Percentiles rank a stretch among this genome's conserved stretches.
phyloP scores from a whole-genome alignment of 1,140 invertebrate species.

The Drosophila kohkoa region DNA sequence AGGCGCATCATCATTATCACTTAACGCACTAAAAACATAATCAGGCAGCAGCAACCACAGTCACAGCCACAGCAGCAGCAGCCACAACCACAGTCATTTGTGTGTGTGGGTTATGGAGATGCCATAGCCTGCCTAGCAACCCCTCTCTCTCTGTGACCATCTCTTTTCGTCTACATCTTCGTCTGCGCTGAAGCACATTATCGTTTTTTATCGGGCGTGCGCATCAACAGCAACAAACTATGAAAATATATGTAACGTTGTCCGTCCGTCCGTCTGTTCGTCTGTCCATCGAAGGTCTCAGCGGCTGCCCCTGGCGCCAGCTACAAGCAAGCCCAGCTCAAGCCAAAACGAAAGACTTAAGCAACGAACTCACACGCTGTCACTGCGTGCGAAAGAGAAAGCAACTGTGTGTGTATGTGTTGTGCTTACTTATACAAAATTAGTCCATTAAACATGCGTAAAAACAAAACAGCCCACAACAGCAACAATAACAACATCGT shows the following conservation, averaged over 20 bases:
- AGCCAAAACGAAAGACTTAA: conserved; percentile 70
- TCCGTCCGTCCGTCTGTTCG: conserved; percentile 42
- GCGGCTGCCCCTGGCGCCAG: conserved; percentile 67
- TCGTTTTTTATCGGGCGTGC: conserved; percentile 64
- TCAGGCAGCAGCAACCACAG: conserved; percentile 58
- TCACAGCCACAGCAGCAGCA: background rate
- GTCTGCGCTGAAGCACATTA: conserved; percentile 49
- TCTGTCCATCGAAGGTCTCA: conserved; percentile 30
- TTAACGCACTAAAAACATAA: conserved; percentile 83
- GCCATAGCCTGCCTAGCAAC: background rate
- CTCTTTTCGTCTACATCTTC: conserved; percentile 4
- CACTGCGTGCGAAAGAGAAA: conserved; percentile 53
- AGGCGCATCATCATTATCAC: conserved; percentile 83
- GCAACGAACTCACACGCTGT: conserved; percentile 72
- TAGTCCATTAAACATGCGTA: conserved; percentile 84
- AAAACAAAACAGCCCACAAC: conserved; percentile 64
- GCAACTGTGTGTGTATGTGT: background rate
- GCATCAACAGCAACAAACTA: conserved; percentile 80
- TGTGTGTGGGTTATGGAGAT: conserved; percentile 49
- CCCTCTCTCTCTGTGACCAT: background rate
- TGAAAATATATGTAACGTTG: conserved; percentile 78
- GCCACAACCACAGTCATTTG: conserved; percentile 9
- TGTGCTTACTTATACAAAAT: conserved; percentile 63
- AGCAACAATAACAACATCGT: conserved; percentile 44
- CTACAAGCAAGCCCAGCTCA: conserved; percentile 31